phyloP scores from a whole-genome alignment of 2,113 vertebrate species.

The Misgurnus mizolepis region DNA sequence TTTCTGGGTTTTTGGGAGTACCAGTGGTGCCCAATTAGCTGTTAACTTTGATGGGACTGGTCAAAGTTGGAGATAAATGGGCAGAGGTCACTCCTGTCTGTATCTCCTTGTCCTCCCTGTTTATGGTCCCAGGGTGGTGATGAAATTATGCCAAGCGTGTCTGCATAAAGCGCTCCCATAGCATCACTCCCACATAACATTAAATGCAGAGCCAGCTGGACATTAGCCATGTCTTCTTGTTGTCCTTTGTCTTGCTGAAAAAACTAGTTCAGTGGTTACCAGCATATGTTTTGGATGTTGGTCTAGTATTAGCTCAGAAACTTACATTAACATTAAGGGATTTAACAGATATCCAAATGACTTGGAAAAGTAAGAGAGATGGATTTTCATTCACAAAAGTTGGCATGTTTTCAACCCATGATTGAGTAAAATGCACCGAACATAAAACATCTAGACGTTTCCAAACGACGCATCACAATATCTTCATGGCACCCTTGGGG shows the following conservation, averaged over 20 bases:
- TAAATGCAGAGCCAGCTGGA: neutral
- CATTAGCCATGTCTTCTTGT: neutral
- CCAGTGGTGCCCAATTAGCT: constrained; percentile 56
- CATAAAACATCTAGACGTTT: constrained; percentile 32
- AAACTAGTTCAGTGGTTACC: neutral
- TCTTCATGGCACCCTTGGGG: constrained; percentile 58
- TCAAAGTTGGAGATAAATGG: constrained; percentile 6
- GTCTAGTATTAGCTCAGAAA: no score
- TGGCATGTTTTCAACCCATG: neutral
- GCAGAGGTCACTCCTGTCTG: constrained; percentile 14
- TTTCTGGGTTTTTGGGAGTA: constrained; percentile 48
- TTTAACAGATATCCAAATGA: no score
- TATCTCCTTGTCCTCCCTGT: constrained; percentile 4
- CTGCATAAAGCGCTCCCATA: constrained; percentile 15
- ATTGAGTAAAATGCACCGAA: neutral
- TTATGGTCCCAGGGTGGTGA: constrained; percentile 32
- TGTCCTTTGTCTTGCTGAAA: neutral
- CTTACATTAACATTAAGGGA: no score
- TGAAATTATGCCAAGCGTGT: constrained; percentile 9
- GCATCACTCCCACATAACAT: constrained; percentile 9
- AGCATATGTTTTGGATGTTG: no score
- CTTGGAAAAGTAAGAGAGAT: no score
- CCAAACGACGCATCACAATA: constrained; percentile 50
- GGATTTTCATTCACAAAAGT: no score
- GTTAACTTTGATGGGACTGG: constrained; percentile 48